Percentiles rank a stretch among this genome's conserved stretches.
Evolutionary conservation across 2,113 vertebrate genomes (phyloP).

Genomic region (Malaclemys terrapin): DNA sequence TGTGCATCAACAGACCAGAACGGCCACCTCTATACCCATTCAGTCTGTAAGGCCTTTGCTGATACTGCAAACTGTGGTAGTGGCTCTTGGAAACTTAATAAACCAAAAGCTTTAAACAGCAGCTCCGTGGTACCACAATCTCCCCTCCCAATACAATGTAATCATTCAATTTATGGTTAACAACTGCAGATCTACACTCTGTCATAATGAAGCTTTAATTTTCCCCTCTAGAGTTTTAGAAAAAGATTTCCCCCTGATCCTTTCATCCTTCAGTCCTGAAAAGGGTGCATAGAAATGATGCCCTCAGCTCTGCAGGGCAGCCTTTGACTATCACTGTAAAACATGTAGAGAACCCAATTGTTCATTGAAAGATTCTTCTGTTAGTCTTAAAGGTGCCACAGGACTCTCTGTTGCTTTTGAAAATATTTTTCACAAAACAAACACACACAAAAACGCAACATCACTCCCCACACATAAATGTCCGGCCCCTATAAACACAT

Average conservation of each 20-base stretch:
- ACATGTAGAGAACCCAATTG: background rate
- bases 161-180: background rate
- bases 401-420: too few relatives aligned
- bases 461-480: background rate
- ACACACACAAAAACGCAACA: background rate
- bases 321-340: constrained; percentile 3
- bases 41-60: background rate
- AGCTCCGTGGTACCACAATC: background rate
- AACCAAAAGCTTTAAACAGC: background rate
- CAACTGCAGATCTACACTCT: background rate
- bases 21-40: background rate
- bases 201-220: constrained; percentile 25
- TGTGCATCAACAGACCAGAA: background rate
- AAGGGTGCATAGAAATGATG: constrained; percentile 22
- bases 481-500: background rate
- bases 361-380: constrained; percentile 1
- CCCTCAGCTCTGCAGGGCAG: background rate
- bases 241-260: constrained; percentile 4
- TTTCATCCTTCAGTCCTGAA: constrained; percentile 19
- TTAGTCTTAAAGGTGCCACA: too few relatives aligned
- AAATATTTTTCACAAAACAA: background rate
- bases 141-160: background rate
- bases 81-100: background rate
- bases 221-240: constrained; percentile 33
- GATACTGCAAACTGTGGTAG: too few relatives aligned